Base-by-base conservation (phyloP, 2,113 vertebrate species). In the Spermophilus dauricus region DNA sequence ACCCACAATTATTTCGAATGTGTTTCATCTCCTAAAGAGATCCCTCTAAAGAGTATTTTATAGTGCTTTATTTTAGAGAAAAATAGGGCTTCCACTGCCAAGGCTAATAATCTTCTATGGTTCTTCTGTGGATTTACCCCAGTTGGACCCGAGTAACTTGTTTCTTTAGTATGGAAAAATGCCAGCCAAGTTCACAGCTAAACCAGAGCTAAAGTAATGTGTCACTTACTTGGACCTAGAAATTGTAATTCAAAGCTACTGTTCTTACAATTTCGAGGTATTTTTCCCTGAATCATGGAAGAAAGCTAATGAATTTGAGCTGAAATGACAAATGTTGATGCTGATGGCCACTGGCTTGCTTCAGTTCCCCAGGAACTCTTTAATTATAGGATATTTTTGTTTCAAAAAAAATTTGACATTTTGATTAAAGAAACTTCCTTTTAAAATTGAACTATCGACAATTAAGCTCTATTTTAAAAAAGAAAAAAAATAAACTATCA, bases 171-270 rank as follows among this genome's bases (percentile, higher is more conserved):
- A 65, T 69, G 94, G 45, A 84, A 92, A 34, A 48, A 78, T 89
- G 86, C 53, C 75, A 96, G 92, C 32, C 83, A 83, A 96, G 83
- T 30, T 83, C 92, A 65, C 26, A 83, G 89, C 86, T 81, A 80
- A 93, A 30, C 93, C 94, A 39, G 28, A n/a, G 83, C 75, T 91
- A 34, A 82, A 73, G 67, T 45, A 37, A 87, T 80, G 70, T 85
- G 75, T 94, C 92, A 11, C 22, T 96, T 94, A 78, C 48, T 16
- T 56, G 91, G 96, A 56, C 91, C 95, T 93, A 87, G 91, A 96
- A 78, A 94, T 8, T 42, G 12, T 76, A 90, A 93, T 37, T 85
- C 75, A 96, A 97, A 97, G 42, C 73, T 83, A 48, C 84, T 91
- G 20, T 42, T 61, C 20, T 92, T 34, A 95, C 37, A 75, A 39